Evolutionary conservation across 1,140 invertebrate species (phyloP), one percentile per base, ranked within the genome.

Genomic region (Nephotettix cincticeps): DNA sequence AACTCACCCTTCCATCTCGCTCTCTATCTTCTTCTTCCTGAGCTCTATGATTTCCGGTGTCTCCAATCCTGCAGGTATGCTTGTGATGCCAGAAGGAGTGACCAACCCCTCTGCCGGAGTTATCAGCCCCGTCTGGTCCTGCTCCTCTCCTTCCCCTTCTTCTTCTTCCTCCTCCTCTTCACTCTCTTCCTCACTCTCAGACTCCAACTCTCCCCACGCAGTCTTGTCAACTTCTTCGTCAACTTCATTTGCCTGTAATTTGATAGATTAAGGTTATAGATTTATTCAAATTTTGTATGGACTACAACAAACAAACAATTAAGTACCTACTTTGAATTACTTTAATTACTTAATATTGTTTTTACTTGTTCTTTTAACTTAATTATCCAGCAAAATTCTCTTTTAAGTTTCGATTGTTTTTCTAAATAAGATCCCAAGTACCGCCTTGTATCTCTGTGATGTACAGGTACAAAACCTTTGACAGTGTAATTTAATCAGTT

Each of bases 21-120:
- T 93, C 82, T 99, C 97, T 71, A 98, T 96, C 77, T 97, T 96
- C 81, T 94, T 93, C 84, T 99, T 99, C 64, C 98, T 86, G 40
- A 99, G 84, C 81, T 99, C 98, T 79, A 99, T 99, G 63, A 95
- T 95, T 78, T 99, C 97, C 0, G 98, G 98, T 0, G 97, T 99
- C 84, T 99, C 97, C 77, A 99, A 86, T 64, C 98, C 98, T 56
- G 94, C 91, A 21, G 96, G 96, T 66, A 99, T 91, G 51, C 95
- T 97, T 29, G 94, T 92, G 68, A 99, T 90, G 29, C 98, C 98
- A 75, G 95, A 96, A 0, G 98, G 98, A 25, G 97, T 99, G 0
- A 94, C 91, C 40, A 99, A 82, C 3, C 95, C 96, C 81, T 95
- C 93, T 11, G 92, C 93, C 1, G 89, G 90, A 13, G 91, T 93